Conservation (phyloP, 2,797 vertebrate species). For the Ctenochaetus hawaiiensis region DNA sequence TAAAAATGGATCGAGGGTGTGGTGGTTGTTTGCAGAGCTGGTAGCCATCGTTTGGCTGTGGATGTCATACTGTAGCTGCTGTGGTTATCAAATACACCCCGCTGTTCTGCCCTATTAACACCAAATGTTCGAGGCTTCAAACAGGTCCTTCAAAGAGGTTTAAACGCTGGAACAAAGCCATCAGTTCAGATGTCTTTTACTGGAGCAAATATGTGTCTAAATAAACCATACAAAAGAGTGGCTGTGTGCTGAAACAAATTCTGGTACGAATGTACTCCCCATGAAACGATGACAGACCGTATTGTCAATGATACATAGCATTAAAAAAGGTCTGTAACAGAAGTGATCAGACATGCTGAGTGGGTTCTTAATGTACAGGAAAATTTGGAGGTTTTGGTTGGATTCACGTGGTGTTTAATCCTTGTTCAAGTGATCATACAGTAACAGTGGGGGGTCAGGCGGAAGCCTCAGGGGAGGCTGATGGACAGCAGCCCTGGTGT, state of each 20-base stretch:
- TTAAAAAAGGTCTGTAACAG: constrained; percentile 2
- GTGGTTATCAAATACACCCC: constrained; percentile 91
- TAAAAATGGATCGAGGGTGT: constrained; percentile 99
- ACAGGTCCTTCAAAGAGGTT: constrained; percentile 75
- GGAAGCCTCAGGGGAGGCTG: constrained; percentile 42
- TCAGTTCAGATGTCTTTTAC: constrained; percentile 64
- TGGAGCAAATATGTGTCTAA: constrained; percentile 48
- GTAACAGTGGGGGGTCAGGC: constrained; percentile 43
- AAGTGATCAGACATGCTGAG: not conserved
- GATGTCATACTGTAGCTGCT: constrained; percentile 92
- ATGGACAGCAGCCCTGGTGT: constrained; percentile 77
- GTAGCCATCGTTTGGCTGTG: constrained; percentile 91
- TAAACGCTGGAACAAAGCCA: constrained; percentile 69
- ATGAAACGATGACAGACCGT: constrained; percentile 5
- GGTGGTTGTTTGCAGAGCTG: constrained; percentile 94
- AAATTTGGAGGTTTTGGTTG: constrained; percentile 8
- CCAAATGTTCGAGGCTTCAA: constrained; percentile 86
- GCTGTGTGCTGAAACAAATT: constrained; percentile 24
- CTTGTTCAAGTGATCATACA: constrained; percentile 42
- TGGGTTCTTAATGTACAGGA: constrained; percentile 12
- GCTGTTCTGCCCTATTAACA: constrained; percentile 84
- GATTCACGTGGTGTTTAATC: constrained; percentile 24
- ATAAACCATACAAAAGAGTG: constrained; percentile 34
- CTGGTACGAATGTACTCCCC: constrained; percentile 10
- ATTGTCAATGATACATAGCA: not conserved